A percentile compares a stretch with the other conserved stretches of the same genome.
phyloP scores from a whole-genome alignment of 2,113 vertebrate genomes.

The Callospermophilus lateralis region DNA sequence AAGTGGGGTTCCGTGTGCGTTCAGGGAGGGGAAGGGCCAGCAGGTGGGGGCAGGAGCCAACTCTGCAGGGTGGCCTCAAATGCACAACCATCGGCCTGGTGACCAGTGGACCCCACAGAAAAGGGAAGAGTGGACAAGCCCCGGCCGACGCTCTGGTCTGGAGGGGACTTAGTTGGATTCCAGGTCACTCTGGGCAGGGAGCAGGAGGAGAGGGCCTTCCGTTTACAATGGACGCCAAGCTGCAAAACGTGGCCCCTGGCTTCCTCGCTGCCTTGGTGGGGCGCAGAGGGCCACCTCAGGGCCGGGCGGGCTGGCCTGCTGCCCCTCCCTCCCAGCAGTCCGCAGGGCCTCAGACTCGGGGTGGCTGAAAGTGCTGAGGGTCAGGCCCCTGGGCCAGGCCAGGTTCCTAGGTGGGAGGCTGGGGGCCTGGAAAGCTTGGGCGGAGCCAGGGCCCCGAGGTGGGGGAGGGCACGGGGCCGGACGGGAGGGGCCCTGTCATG shows the following conservation, averaged over 20 bases:
- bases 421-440: slow-evolving; percentile 72
- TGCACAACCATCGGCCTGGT: background rate
- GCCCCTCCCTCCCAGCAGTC: background rate
- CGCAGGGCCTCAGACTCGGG: slow-evolving; percentile 75
- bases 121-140: background rate
- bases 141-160: background rate
- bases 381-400: slow-evolving; percentile 82
- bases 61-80: background rate
- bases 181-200: background rate
- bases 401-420: slow-evolving; percentile 66
- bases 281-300: background rate
- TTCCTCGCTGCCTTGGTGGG: background rate
- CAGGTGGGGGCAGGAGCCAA: background rate
- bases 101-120: background rate
- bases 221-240: slow-evolving; percentile 38
- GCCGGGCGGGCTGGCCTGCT: background rate
- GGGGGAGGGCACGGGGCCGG: slow-evolving; percentile 73
- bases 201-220: background rate
- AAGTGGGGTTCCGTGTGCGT: background rate
- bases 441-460: slow-evolving; percentile 46
- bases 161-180: background rate
- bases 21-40: background rate
- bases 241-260: background rate
- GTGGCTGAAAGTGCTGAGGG: slow-evolving; percentile 90
- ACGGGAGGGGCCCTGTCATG: slow-evolving; percentile 90